These are phyloP conservation scores for Drosophila engyochracea DNA, from an alignment of 2,888 invertebrate genomes.

Conservation along the genomic window DNA sequence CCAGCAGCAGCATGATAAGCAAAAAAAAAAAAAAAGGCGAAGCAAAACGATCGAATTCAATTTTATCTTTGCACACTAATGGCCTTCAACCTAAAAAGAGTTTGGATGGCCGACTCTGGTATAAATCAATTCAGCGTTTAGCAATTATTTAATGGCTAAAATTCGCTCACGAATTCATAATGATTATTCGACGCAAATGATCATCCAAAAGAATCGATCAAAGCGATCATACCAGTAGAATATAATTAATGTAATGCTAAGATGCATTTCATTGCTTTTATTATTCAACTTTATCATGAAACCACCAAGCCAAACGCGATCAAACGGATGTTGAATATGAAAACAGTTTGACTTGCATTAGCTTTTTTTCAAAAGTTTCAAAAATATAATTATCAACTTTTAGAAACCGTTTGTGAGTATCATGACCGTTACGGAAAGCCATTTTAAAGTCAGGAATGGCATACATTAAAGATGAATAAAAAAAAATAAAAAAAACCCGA, in stretches of 20 bases:
- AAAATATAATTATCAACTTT: background rate
- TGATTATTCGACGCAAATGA: too few relatives aligned
- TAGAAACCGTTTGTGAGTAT: background rate
- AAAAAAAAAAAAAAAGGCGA: background rate
- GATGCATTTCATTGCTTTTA: background rate
- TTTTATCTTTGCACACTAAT: background rate
- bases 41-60: background rate
- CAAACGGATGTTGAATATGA: background rate
- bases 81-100: background rate
- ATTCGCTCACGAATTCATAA: too few relatives aligned
- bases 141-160: too few relatives aligned
- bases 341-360: background rate
- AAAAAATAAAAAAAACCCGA: background rate
- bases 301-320: background rate
- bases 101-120: background rate
- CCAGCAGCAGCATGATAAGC: background rate
- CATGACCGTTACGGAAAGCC: background rate
- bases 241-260: background rate
- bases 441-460: background rate
- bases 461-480: background rate
- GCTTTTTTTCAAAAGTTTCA: background rate
- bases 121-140: too few relatives aligned
- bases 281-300: background rate
- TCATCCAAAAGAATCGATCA: background rate
- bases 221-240: background rate